Percentiles rank a stretch among this genome's conserved stretches.
Conservation (phyloP, 2,888 invertebrate genomes). For the Amphipoea oculea region DNA sequence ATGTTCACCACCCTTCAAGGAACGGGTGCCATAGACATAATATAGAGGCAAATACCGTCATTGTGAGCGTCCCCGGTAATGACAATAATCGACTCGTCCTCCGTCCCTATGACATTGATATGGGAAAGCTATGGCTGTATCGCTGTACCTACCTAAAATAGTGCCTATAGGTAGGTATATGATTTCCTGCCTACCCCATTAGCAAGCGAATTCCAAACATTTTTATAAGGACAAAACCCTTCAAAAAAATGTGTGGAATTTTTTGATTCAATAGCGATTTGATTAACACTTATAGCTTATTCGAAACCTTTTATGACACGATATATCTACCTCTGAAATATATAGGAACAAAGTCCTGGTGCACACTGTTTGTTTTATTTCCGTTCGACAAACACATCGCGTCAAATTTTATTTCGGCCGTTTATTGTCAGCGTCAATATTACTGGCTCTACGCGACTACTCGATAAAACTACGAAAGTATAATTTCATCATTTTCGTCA, state of each 20-base stretch:
- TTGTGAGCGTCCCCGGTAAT: slow-evolving; percentile 26
- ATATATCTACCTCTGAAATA: slow-evolving; percentile 21
- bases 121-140: slow-evolving; percentile 19
- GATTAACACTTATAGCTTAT: slow-evolving; percentile 7
- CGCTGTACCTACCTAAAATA: neutral
- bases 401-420: slow-evolving; percentile 49
- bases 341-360: slow-evolving; percentile 27
- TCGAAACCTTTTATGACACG: slow-evolving; percentile 13
- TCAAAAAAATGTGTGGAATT: no score
- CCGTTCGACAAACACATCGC: slow-evolving; percentile 49
- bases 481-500: neutral
- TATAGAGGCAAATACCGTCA: slow-evolving; percentile 7
- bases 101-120: slow-evolving; percentile 18
- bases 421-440: slow-evolving; percentile 50
- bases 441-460: slow-evolving; percentile 19
- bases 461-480: slow-evolving; percentile 24
- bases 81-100: slow-evolving; percentile 38
- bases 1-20: slow-evolving; percentile 17
- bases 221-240: neutral
- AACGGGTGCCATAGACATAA: slow-evolving; percentile 10
- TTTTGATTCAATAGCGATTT: neutral
- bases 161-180: neutral
- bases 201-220: neutral
- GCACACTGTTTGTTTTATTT: slow-evolving; percentile 52
- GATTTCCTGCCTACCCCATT: neutral